phyloP scores from a whole-genome alignment of 2,113 vertebrate species.

The Ctenomys sociabilis region DNA sequence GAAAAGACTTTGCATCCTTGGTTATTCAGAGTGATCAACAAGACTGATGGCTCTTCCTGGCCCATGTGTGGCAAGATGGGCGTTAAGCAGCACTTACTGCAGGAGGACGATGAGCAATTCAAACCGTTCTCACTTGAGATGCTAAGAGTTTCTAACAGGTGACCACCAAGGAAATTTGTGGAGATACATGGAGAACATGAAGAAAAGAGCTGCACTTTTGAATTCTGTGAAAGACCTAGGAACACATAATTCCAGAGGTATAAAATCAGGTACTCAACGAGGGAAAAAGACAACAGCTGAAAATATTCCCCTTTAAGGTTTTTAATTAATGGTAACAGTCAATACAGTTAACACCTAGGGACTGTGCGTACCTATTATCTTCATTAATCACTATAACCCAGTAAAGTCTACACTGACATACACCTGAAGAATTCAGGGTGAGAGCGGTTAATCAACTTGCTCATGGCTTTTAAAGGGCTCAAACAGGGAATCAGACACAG shows the following conservation, averaged over 20 bases:
- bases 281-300: background rate
- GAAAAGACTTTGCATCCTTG: background rate
- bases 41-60: background rate
- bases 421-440: background rate
- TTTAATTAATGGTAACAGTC: background rate
- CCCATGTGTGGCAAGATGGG: background rate
- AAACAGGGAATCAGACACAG: background rate
- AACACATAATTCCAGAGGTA: conserved; percentile 30
- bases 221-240: background rate
- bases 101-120: background rate
- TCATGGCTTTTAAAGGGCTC: background rate
- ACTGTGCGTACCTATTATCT: background rate
- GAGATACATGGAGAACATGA: background rate
- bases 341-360: background rate
- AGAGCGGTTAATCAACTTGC: background rate
- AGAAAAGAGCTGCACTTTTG: background rate
- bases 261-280: conserved; percentile 16
- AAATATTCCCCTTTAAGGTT: background rate
- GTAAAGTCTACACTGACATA: background rate
- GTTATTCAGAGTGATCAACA: background rate
- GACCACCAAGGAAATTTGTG: background rate
- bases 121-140: background rate
- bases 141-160: conserved; percentile 13
- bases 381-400: background rate
- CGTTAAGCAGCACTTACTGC: background rate